Percentiles rank a stretch among this genome's conserved stretches.
Evolutionary conservation across 2,797 vertebrate genomes (phyloP).

Genomic region (Cirrhinus molitorella): DNA sequence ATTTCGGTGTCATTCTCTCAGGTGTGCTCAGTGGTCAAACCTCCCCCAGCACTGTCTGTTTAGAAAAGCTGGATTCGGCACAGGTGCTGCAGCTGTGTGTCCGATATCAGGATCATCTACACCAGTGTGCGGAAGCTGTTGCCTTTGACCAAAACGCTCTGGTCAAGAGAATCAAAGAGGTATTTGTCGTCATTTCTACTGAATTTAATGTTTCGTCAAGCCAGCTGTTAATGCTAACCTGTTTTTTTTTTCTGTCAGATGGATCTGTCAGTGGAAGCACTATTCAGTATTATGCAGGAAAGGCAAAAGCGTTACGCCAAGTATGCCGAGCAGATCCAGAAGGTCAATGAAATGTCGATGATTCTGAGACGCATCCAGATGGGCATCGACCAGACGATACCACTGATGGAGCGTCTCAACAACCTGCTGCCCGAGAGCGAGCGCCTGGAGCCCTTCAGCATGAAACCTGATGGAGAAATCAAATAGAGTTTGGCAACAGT

Average conservation of each 20-base stretch:
- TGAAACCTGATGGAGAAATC: constrained; percentile 86
- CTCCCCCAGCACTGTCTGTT: constrained; percentile 85
- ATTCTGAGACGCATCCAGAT: constrained; percentile 98
- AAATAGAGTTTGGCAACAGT: constrained; percentile 53
- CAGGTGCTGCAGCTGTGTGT: constrained; percentile 95
- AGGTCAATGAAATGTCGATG: constrained; percentile 99
- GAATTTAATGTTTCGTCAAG: background rate
- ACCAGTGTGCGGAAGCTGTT: constrained; percentile 96
- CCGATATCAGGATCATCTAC: constrained; percentile 95
- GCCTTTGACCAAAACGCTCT: constrained; percentile 97
- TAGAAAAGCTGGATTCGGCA: constrained; percentile 91
- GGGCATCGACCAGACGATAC: constrained; percentile 97
- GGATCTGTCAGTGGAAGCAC: constrained; percentile 93
- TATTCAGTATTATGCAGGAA: constrained; percentile 98
- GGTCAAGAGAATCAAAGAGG: constrained; percentile 69
- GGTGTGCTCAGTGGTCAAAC: constrained; percentile 95
- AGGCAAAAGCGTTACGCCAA: constrained; percentile 98
- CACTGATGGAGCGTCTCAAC: constrained; percentile 96
- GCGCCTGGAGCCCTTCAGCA: constrained; percentile 94
- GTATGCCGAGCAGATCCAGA: constrained; percentile 99
- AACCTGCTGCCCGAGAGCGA: constrained; percentile 93
- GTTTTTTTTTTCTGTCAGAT: constrained; percentile 79
- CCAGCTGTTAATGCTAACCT: background rate
- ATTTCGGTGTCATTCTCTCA: constrained; percentile 59
- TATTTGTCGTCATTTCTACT: constrained; percentile 24